Evolutionary conservation across 2,888 invertebrate species (phyloP), one percentile per base, ranked within the genome.

Genomic region (Carabus problematicus): DNA sequence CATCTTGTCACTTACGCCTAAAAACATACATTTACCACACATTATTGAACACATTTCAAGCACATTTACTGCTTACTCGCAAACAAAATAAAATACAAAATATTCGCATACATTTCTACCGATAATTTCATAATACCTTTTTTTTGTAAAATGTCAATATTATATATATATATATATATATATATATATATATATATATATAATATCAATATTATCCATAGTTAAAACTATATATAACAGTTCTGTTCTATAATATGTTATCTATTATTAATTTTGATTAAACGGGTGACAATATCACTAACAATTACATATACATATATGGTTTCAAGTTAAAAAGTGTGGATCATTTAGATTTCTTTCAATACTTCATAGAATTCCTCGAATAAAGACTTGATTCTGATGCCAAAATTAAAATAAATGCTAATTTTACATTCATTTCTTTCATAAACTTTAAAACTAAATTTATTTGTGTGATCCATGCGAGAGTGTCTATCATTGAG

Each of bases 401-500:
- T 69, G 69, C 69, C 69, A 69, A 69, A 69, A 69, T 69, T 61
- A 12, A 52, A 59, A 59, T 56, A 59, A 59, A 41, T 41, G 62
- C 61, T 62, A 62, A 61, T 62, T 69, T 69, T 62, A n/a, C 62
- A 69, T 68, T 68, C 47, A 64, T 68, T 68, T 39, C 49, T 56
- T 63, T 42, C 29, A 49, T 49, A 54, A 68, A 54, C 12, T 68
- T 52, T 52, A 68, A 67, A 60, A 18, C 12, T 29, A 67, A 39
- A 56, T 61, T 61, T 19, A 61, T 69, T 61, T 69, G 69, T 69
- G 69, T 69, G 69, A 62, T 69, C 69, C 62, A 69, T 62, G 67
- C 67, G 60, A 59, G 67, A 67, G 43, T 67, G 67, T 67, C 58
- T 56, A 59, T 54, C 52, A 67, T 42, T 60, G 67, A 60, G 69